A percentile compares a stretch with the other conserved stretches of the same genome.
phyloP scores from a whole-genome alignment of 2,797 vertebrate species.

The Argentina silus region DNA sequence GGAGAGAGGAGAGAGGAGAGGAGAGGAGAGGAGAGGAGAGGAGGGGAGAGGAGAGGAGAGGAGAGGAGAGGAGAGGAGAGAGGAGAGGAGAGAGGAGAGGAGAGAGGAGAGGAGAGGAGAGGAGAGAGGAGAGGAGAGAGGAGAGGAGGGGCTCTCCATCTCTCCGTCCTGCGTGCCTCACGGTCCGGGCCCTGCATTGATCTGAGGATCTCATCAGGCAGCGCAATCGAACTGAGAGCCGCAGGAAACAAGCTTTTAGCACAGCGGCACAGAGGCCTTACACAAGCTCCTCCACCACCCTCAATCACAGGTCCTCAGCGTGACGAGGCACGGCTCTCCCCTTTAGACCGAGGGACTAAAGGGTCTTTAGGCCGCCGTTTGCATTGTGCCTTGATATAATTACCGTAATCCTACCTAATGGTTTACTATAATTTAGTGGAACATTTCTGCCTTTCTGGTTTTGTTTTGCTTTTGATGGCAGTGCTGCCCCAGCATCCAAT shows the following conservation, averaged over 20 bases:
- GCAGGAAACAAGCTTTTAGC: slow-evolving; percentile 22
- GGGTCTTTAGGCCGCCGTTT: too few relatives aligned
- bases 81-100: not conserved
- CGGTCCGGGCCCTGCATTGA: not conserved
- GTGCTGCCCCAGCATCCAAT: not conserved
- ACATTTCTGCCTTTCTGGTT: not conserved
- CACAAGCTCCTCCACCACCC: not conserved
- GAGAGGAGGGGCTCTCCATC: not conserved
- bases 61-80: too few relatives aligned
- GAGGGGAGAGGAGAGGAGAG: too few relatives aligned
- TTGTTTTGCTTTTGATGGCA: not conserved
- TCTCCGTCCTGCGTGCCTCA: not conserved
- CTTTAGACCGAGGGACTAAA: not conserved
- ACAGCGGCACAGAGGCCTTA: slow-evolving; percentile 17
- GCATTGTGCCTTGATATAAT: too few relatives aligned
- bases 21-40: too few relatives aligned
- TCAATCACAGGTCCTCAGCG: slow-evolving; percentile 1
- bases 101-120: not conserved
- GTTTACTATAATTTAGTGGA: not conserved
- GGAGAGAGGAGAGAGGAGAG: too few relatives aligned
- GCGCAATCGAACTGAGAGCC: not conserved
- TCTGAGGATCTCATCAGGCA: slow-evolving; percentile 10
- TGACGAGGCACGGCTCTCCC: not conserved
- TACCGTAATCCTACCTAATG: too few relatives aligned
- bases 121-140: not conserved